phyloP scores from a whole-genome alignment of 2,797 vertebrate species.

The Hypotaenidia okinawae region DNA sequence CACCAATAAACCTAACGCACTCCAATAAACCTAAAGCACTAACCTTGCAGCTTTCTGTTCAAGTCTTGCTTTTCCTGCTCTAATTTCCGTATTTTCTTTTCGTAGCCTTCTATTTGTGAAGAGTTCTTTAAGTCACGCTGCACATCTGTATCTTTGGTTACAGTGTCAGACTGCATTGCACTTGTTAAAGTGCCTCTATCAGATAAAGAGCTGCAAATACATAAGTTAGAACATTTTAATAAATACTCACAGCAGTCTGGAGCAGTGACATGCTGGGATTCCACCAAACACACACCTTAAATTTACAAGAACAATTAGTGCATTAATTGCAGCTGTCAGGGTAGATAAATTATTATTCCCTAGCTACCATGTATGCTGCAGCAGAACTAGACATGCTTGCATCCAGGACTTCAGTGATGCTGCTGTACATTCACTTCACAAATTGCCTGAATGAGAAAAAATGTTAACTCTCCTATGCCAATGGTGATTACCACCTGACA shows the following conservation, averaged over 20 bases:
- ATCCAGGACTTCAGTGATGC: background rate
- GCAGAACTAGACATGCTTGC: background rate
- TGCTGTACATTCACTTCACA: background rate
- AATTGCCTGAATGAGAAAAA: background rate
- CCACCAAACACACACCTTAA: background rate
- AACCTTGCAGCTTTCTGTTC: slow-evolving; percentile 91
- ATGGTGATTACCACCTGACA: background rate
- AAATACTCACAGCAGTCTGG: background rate
- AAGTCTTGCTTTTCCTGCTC: slow-evolving; percentile 96
- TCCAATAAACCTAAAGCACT: background rate
- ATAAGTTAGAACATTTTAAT: background rate
- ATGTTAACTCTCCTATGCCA: background rate
- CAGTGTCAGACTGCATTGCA: slow-evolving; percentile 66
- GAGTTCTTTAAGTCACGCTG: slow-evolving; percentile 80
- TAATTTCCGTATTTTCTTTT: slow-evolving; percentile 88
- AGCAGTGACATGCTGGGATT: background rate
- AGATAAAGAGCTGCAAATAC: slow-evolving; percentile 79
- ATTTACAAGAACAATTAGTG: slow-evolving; percentile 5
- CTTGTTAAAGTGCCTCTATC: slow-evolving; percentile 82
- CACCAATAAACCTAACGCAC: background rate
- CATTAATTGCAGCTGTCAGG: background rate
- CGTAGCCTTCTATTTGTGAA: slow-evolving; percentile 88
- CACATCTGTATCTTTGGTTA: slow-evolving; percentile 75
- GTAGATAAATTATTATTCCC: background rate
- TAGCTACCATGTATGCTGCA: background rate